Evolutionary conservation across 1,140 invertebrate species (phyloP).

Genomic region (Ceratoteleas bidentatus): DNA sequence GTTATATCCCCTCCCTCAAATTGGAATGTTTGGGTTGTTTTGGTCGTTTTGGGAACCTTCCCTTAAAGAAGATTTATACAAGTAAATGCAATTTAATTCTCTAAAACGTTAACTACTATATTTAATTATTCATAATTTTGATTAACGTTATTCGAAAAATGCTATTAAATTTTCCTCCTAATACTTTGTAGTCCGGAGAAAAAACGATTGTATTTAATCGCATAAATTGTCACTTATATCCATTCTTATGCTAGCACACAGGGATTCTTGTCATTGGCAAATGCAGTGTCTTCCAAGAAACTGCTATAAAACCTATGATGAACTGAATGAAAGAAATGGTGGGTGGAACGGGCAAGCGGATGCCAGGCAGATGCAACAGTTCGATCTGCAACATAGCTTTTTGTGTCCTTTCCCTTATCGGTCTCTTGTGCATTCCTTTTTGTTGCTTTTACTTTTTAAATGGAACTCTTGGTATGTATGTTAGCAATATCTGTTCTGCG

Average conservation of each 20-base stretch:
- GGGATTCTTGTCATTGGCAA: constrained; percentile 74
- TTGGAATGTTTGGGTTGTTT: no score
- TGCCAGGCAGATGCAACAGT: constrained; percentile 52
- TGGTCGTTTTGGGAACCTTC: no score
- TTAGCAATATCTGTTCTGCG: constrained; percentile 72
- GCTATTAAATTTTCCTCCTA: no score
- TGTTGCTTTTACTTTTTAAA: constrained; percentile 74
- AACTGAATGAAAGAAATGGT: constrained; percentile 27
- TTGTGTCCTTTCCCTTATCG: constrained; percentile 72
- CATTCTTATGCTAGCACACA: constrained; percentile 56
- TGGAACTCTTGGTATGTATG: constrained; percentile 74
- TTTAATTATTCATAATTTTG: no score
- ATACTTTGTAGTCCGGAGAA: no score
- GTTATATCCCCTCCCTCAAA: no score
- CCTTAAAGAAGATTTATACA: no score
- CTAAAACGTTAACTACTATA: no score
- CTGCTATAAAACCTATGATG: constrained; percentile 35
- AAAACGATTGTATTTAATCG: constrained; percentile 73
- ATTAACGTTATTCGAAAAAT: no score
- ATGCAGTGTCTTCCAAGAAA: constrained; percentile 68
- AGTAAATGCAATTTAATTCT: no score
- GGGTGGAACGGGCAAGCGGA: constrained; percentile 12
- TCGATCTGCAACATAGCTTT: constrained; percentile 45
- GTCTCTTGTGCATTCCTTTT: constrained; percentile 54
- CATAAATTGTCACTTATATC: constrained; percentile 69